Conservation (phyloP, 2,113 vertebrate species). For the Piprites chloris region DNA sequence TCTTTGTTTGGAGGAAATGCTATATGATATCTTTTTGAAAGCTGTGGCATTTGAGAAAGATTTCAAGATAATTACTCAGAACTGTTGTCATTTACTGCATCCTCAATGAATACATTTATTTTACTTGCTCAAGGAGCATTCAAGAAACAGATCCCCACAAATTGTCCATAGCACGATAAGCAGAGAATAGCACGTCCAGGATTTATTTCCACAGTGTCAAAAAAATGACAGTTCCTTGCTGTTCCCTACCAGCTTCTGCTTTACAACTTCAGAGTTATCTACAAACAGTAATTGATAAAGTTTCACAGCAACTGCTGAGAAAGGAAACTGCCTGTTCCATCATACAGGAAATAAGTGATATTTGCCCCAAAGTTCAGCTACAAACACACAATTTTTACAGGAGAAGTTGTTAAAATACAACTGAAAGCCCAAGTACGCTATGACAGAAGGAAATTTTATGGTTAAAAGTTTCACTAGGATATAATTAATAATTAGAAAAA, state of each 20-base stretch:
- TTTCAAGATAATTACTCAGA: not conserved
- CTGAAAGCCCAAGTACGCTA: not conserved
- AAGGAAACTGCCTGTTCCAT: not conserved
- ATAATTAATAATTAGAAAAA: not conserved
- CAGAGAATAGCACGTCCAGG: not conserved
- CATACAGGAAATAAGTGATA: not conserved
- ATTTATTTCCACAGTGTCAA: not conserved
- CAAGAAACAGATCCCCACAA: not conserved
- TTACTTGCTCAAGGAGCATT: not conserved
- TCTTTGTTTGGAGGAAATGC: not conserved
- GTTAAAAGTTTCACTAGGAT: not conserved
- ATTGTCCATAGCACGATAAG: not conserved
- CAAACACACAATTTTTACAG: not conserved
- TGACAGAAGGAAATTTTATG: not conserved
- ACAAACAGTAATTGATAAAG: not conserved
- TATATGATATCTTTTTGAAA: not conserved
- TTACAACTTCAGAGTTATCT: not conserved
- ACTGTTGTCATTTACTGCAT: not conserved
- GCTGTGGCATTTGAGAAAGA: not conserved
- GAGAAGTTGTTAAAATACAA: not conserved
- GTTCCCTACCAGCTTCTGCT: not conserved
- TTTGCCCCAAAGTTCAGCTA: not conserved
- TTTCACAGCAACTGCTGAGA: not conserved
- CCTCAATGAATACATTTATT: not conserved
- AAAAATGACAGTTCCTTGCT: not conserved